These are phyloP conservation scores for Calonectris borealis DNA, from an alignment of 2,113 vertebrate genomes.

Conservation along the genomic window DNA sequence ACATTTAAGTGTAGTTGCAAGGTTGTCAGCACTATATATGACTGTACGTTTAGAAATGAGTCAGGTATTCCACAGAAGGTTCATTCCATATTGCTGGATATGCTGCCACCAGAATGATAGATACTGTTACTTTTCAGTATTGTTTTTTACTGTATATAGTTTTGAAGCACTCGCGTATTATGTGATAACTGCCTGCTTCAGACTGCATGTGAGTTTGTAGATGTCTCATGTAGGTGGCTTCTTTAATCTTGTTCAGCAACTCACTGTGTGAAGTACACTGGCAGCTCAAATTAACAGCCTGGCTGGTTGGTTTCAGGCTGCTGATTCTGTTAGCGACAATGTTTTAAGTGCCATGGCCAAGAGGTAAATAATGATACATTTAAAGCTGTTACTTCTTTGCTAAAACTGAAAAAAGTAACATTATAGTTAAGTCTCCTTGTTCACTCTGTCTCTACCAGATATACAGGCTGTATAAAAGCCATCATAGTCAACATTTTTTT, in stretches of 20 bases:
- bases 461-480: background rate
- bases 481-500: background rate
- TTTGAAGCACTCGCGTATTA: background rate
- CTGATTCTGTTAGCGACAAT: background rate
- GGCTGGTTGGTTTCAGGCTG: background rate
- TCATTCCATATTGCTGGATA: background rate
- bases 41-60: background rate
- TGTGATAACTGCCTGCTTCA: background rate
- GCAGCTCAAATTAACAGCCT: background rate
- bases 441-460: background rate
- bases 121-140: background rate
- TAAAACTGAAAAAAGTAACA: background rate
- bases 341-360: background rate
- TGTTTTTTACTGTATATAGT: constrained; percentile 36
- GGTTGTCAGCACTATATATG: background rate
- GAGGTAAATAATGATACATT: background rate
- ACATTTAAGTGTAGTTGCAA: background rate
- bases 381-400: background rate
- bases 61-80: constrained; percentile 26
- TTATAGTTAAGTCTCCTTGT: background rate
- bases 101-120: background rate
- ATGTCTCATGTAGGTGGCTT: background rate
- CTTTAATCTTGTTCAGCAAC: background rate
- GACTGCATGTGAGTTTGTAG: background rate
- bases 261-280: background rate